These are phyloP conservation scores for Prietella phreatophila DNA, from an alignment of 2,113 vertebrate genomes.

Conservation along the genomic window DNA sequence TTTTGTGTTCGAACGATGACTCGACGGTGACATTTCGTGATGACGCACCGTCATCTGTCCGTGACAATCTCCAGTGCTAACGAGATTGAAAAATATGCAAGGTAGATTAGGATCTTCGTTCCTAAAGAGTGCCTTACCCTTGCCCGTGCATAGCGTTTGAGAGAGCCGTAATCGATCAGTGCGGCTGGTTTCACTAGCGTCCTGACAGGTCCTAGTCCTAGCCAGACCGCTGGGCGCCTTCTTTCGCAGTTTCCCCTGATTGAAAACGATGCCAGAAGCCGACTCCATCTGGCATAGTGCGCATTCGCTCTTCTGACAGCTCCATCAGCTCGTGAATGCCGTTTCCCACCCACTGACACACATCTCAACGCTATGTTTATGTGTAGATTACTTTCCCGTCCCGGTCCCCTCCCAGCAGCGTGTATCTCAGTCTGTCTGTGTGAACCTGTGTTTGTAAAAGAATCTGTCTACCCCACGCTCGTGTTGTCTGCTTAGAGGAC, in stretches of 20 bases:
- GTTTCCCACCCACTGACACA: constrained; percentile 6
- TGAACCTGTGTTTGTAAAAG: neutral
- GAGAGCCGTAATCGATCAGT: too few species aligned
- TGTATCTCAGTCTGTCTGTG: neutral
- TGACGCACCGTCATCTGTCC: too few species aligned
- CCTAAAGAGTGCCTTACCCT: too few species aligned
- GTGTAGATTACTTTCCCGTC: constrained; percentile 10
- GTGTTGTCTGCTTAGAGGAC: neutral
- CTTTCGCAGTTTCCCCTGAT: constrained; percentile 1
- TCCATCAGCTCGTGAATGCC: constrained; percentile 15
- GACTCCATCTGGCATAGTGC: constrained; percentile 22
- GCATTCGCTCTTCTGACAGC: neutral
- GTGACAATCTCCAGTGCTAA: too few species aligned
- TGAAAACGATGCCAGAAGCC: constrained; percentile 36
- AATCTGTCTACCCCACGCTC: neutral
- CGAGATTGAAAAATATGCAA: too few species aligned
- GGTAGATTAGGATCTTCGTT: too few species aligned
- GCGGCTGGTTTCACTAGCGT: too few species aligned
- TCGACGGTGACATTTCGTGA: too few species aligned
- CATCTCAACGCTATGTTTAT: constrained; percentile 1
- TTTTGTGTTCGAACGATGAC: too few species aligned
- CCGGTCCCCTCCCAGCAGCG: neutral
- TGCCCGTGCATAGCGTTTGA: too few species aligned
- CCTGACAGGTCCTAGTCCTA: too few species aligned
- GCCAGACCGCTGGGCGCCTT: too few species aligned